Evolutionary conservation across 2,113 vertebrate genomes (phyloP), one percentile per base, ranked within the genome.

Genomic region (Thinocorus orbignyianus): DNA sequence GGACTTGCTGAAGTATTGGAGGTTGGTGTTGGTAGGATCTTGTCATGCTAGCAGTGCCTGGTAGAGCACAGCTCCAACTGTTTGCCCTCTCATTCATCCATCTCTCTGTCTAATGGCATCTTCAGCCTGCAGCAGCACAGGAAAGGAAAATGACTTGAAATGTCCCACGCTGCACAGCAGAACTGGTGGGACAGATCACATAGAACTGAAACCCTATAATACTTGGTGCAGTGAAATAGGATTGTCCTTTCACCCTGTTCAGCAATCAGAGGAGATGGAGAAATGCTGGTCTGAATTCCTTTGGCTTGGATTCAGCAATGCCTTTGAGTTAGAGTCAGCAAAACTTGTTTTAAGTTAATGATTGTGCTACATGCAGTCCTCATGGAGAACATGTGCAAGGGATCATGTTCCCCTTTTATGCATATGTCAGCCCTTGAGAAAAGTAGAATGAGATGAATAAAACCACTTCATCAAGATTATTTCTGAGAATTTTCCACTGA

Each of bases 351-450:
- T 73, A 85, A 95, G 73, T 92, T 91, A 94, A 92, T 74, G 77
- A 79, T 77, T 83, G 82, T 65, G 83, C 83, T 85, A 64, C 74
- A 93, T 3, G 17, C 70, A 86, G 70, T 82, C 87, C 88, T 92
- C 79, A 85, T 92, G 91, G 91, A 95, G 92, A 97, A 94, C 96
- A 93, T 89, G 80, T 97, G 96, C 91, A 66, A 87, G 51, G 79
- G 85, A 97, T 96, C 88, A 86, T 33, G 19, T 94, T 96, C 73
- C 81, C 52, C 62, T 81, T 88, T 94, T 70, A 71, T 88, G 86
- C 55, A 6, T 57, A 55, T 79, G 85, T 79, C 87, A 95, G 87
- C 84, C 73, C 88, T 87, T 74, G 92, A 96, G 92, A 95, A 93
- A 96, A 94, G 64, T 22, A 91, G 90, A 96, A 92, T 66, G 55